These are phyloP conservation scores for Alectura lathami DNA, from an alignment of 2,113 vertebrate genomes.

Conservation along the genomic window DNA sequence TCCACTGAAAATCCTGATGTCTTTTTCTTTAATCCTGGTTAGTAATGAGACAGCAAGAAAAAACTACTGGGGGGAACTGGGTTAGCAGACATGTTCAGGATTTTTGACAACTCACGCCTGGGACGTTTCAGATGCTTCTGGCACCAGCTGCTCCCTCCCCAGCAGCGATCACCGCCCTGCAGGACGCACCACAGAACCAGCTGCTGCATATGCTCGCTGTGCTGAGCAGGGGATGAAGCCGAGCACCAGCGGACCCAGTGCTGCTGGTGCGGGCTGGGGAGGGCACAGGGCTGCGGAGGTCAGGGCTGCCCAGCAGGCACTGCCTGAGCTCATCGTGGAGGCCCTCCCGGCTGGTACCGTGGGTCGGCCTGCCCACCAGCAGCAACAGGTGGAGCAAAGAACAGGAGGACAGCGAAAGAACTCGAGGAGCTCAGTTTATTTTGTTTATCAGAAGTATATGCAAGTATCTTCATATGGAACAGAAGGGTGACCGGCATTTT, in stretches of 20 bases:
- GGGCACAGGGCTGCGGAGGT: background rate
- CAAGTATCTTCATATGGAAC: conserved; percentile 21
- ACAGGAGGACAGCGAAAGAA: conserved; percentile 39
- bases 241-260: fast-evolving
- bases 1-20: background rate
- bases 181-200: background rate
- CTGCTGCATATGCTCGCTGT: fast-evolving
- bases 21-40: background rate
- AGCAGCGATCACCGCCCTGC: background rate
- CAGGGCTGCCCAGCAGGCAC: background rate
- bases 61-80: background rate
- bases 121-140: conserved; percentile 28
- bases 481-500: conserved; percentile 34
- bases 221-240: background rate
- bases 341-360: background rate
- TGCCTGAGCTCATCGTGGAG: background rate
- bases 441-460: conserved; percentile 46
- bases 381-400: background rate
- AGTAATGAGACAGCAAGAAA: background rate
- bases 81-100: background rate
- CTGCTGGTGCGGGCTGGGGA: fast-evolving
- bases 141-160: conserved; percentile 3
- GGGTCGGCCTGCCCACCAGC: background rate
- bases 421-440: conserved; percentile 56
- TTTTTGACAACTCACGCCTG: background rate